phyloP scores from a whole-genome alignment of 2,797 vertebrate genomes.

The Anguilla megastoma region DNA sequence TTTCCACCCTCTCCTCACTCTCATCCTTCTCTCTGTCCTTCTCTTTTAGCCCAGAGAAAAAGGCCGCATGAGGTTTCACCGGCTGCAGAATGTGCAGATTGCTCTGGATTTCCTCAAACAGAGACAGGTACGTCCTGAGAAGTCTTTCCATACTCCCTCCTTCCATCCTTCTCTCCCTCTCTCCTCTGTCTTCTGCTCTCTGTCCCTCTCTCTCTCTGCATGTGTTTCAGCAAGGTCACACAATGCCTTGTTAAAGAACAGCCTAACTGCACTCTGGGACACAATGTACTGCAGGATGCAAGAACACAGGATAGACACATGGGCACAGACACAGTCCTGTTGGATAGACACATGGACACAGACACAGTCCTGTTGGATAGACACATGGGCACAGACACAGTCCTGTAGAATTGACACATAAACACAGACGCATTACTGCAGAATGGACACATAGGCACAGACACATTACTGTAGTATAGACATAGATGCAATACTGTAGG shows the following conservation, averaged over 20 bases:
- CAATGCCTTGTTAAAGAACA: neutral
- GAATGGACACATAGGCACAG: neutral
- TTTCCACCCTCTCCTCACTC: neutral
- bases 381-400: neutral
- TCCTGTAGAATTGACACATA: neutral
- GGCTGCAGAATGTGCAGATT: slow-evolving; percentile 98
- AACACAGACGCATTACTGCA: neutral
- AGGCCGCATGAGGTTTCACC: slow-evolving; percentile 95
- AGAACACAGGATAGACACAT: neutral
- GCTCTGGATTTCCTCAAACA: slow-evolving; percentile 97
- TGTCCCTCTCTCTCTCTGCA: neutral
- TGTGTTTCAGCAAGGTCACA: neutral
- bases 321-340: neutral
- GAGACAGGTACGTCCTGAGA: slow-evolving; percentile 80
- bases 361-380: neutral
- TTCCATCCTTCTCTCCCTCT: neutral
- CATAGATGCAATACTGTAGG: neutral
- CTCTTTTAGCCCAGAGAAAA: slow-evolving; percentile 89
- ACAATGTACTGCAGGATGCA: neutral
- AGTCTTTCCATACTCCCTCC: neutral
- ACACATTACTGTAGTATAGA: neutral
- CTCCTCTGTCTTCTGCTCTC: neutral
- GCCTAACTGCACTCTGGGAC: neutral
- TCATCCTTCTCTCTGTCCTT: slow-evolving; percentile 5
- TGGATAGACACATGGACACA: neutral